Percentiles rank a stretch among this genome's conserved stretches.
These are phyloP conservation scores for Melitaea cinxia DNA, from an alignment of 1,140 invertebrate species.

Conservation along the genomic window DNA sequence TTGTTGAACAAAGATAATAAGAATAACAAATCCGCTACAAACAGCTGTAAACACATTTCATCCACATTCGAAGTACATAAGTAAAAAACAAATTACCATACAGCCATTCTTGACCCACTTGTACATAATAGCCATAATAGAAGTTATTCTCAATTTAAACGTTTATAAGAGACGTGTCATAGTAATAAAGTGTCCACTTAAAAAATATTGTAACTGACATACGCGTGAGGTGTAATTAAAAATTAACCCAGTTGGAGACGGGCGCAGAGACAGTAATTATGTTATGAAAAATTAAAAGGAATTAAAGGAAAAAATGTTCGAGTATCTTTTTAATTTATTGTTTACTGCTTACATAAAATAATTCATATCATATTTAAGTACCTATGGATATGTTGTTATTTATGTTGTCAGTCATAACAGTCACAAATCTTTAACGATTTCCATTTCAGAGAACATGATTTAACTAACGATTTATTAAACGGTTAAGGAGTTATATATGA, in stretches of 20 bases:
- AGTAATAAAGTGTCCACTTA: slow-evolving; percentile 40
- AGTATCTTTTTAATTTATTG: neutral
- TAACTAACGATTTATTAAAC: too few species aligned
- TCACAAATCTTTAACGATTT: too few species aligned
- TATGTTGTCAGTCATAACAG: too few species aligned
- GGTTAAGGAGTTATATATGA: too few species aligned
- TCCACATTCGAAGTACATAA: neutral
- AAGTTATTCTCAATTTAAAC: slow-evolving; percentile 32
- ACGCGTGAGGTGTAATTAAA: slow-evolving; percentile 54
- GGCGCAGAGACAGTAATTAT: slow-evolving; percentile 16
- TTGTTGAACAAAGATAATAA: neutral
- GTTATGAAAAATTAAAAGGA: slow-evolving; percentile 11
- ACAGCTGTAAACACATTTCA: neutral
- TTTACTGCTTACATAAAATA: neutral
- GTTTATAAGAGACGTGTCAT: slow-evolving; percentile 31
- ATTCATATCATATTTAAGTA: too few species aligned
- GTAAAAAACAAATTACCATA: slow-evolving; percentile 12
- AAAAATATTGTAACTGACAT: slow-evolving; percentile 50
- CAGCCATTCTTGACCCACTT: slow-evolving; percentile 33
- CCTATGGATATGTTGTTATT: too few species aligned
- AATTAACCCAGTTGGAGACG: slow-evolving; percentile 53
- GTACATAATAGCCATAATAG: slow-evolving; percentile 32
- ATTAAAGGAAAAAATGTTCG: neutral
- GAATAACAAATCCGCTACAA: neutral
- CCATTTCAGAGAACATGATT: too few species aligned